These are phyloP conservation scores for Dascyllus trimaculatus DNA, from an alignment of 2,113 vertebrate species.

Conservation along the genomic window DNA sequence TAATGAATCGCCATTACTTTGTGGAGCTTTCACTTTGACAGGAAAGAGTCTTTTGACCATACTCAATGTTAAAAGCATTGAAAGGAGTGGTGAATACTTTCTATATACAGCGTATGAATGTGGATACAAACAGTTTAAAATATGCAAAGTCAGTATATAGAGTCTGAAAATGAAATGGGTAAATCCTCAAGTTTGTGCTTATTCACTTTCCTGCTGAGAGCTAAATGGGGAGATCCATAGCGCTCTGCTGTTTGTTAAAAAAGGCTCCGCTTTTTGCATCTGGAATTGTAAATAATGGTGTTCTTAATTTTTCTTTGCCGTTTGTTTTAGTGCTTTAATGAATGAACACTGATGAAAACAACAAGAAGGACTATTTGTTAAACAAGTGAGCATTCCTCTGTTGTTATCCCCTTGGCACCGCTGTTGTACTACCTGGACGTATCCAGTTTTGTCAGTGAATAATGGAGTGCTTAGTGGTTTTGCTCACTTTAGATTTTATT, in stretches of 20 bases:
- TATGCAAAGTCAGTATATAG: too few species aligned
- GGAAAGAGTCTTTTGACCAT: too few species aligned
- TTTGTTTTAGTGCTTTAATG: not conserved
- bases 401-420: not conserved
- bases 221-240: not conserved
- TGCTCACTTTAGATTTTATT: conserved; percentile 41
- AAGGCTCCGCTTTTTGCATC: not conserved
- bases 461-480: conserved; percentile 41
- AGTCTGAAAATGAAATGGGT: too few species aligned
- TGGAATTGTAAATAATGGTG: not conserved
- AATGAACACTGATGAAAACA: not conserved
- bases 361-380: not conserved
- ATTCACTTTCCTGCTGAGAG: not conserved
- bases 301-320: not conserved
- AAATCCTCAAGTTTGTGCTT: too few species aligned
- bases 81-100: too few species aligned
- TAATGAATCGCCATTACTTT: too few species aligned
- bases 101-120: too few species aligned
- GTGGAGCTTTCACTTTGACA: too few species aligned
- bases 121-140: too few species aligned
- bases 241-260: not conserved
- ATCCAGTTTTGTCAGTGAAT: conserved; percentile 45
- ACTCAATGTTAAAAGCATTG: too few species aligned
- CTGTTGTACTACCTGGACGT: conserved; percentile 12
- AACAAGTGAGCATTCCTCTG: conserved; percentile 12